Conservation (phyloP, 2,888 invertebrate genomes). For the Theodoxus fluviatilis region DNA sequence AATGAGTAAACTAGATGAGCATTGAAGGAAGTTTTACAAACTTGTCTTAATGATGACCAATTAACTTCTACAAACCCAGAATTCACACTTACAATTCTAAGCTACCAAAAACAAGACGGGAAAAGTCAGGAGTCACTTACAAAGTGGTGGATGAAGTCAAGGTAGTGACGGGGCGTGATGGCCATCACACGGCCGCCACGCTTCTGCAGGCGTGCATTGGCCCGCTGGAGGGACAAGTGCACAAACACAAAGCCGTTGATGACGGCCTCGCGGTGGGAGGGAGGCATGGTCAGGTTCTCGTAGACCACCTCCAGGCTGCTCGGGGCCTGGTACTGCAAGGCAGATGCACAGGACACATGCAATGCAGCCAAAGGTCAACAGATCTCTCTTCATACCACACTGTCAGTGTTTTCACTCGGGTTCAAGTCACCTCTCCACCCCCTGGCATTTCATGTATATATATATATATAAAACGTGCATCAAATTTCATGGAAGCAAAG, state of each 20-base stretch:
- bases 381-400: no score
- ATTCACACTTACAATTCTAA: no score
- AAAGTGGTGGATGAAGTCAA: conserved; percentile 99
- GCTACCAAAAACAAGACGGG: no score
- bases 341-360: background rate
- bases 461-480: background rate
- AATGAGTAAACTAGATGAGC: no score
- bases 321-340: conserved; percentile 78
- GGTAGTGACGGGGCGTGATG: conserved; percentile 95
- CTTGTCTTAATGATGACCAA: no score
- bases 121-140: conserved; percentile 68
- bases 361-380: background rate
- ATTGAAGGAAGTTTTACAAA: no score
- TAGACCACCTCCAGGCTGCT: conserved; percentile 90
- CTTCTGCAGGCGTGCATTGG: conserved; percentile 88
- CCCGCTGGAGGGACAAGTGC: conserved; percentile 94
- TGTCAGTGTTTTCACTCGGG: no score
- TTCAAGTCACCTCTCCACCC: background rate
- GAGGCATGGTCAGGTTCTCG: conserved; percentile 70
- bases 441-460: background rate
- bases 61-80: no score
- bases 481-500: background rate
- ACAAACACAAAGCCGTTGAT: conserved; percentile 98
- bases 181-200: conserved; percentile 95
- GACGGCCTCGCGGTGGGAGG: conserved; percentile 92